These are phyloP conservation scores for Stenichneumon culpator DNA, from an alignment of 2,888 invertebrate species.

Conservation along the genomic window DNA sequence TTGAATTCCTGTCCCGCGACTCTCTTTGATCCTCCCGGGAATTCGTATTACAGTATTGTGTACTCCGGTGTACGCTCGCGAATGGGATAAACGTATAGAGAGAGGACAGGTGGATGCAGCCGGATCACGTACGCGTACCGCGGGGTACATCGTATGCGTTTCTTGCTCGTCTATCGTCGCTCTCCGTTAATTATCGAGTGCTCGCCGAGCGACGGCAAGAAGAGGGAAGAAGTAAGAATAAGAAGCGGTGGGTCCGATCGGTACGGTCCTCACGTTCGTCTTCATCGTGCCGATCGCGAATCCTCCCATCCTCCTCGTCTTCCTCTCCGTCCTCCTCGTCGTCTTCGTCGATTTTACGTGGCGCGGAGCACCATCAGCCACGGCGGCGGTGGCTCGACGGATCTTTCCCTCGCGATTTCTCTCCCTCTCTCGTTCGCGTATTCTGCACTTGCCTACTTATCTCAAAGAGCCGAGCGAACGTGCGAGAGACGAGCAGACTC, in stretches of 20 bases:
- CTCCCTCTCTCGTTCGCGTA: slow-evolving; percentile 43
- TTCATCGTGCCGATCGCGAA: slow-evolving; percentile 67
- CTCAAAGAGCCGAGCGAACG: slow-evolving; percentile 49
- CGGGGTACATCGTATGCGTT: slow-evolving; percentile 41
- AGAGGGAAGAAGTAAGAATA: slow-evolving; percentile 35
- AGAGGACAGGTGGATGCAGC: slow-evolving; percentile 42
- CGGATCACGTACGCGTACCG: slow-evolving; percentile 6
- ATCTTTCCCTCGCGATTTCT: slow-evolving; percentile 61
- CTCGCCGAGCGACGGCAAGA: slow-evolving; percentile 48
- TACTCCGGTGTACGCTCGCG: slow-evolving; percentile 1
- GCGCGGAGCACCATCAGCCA: neutral
- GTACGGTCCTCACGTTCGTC: slow-evolving; percentile 69
- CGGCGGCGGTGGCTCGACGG: slow-evolving; percentile 33
- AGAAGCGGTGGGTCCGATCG: slow-evolving; percentile 53
- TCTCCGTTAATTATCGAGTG: slow-evolving; percentile 70
- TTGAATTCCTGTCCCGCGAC: slow-evolving; percentile 53
- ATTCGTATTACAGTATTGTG: slow-evolving; percentile 40
- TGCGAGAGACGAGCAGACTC: neutral
- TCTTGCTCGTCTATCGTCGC: slow-evolving; percentile 69
- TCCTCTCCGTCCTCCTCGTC: slow-evolving; percentile 17
- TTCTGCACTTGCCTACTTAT: slow-evolving; percentile 69
- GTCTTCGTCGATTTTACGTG: slow-evolving; percentile 48
- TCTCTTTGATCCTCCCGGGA: slow-evolving; percentile 59
- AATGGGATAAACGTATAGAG: slow-evolving; percentile 34
- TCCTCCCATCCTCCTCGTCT: slow-evolving; percentile 17